Percentiles rank a stretch among this genome's conserved stretches.
Evolutionary conservation across 2,797 vertebrate species (phyloP).

Genomic region (Sorex maritimensis): DNA sequence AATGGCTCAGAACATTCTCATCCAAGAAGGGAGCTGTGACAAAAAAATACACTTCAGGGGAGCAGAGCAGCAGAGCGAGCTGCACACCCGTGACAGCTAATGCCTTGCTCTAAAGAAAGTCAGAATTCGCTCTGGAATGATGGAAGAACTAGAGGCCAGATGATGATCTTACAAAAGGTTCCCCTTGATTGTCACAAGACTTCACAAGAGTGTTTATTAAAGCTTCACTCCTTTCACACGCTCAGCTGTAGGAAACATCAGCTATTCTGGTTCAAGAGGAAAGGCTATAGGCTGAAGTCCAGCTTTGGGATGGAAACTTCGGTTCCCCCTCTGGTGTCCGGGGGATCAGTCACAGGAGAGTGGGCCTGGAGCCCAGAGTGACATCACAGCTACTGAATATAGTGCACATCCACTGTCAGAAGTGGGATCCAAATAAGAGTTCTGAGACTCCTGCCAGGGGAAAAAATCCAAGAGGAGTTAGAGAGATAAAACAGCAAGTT

Average conservation of each 20-base stretch:
- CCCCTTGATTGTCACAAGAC: neutral
- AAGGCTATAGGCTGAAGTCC: neutral
- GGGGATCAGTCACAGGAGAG: no score
- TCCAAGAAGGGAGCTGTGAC: neutral
- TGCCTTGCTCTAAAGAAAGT: neutral
- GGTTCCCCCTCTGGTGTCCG: no score
- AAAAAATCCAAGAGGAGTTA: no score
- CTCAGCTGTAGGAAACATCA: neutral
- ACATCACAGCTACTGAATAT: neutral
- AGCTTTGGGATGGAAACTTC: no score
- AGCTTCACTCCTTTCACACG: neutral
- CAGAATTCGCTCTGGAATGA: conserved; percentile 21
- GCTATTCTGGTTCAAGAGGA: neutral
- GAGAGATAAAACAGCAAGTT: no score
- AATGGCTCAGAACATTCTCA: neutral
- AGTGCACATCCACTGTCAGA: neutral
- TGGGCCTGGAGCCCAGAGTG: neutral
- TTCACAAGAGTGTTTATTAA: neutral
- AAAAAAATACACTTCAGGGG: neutral
- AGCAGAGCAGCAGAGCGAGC: neutral
- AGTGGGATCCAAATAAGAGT: neutral
- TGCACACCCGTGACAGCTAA: neutral
- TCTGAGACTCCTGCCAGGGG: no score
- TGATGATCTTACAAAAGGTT: neutral
- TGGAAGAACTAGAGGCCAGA: conserved; percentile 30